Evolutionary conservation across 1,140 invertebrate genomes (phyloP).

Genomic region (Trigoniulus corallinus): DNA sequence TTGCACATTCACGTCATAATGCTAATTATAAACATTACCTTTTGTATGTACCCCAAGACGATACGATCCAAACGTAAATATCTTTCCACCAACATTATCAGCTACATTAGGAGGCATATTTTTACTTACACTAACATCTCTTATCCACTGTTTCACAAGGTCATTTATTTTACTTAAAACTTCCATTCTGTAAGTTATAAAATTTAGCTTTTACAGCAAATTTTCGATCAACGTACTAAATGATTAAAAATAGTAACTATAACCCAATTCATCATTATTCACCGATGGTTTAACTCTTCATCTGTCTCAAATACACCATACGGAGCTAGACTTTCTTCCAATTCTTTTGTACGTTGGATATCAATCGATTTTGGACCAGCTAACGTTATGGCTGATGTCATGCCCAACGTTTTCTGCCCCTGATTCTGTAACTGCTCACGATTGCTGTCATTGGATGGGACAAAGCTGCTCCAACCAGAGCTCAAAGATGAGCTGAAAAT

Average conservation of each 20-base stretch:
- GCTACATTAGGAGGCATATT: conserved; percentile 75
- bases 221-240: too few species aligned
- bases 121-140: conserved; percentile 65
- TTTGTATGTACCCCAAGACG: conserved; percentile 71
- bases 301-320: conserved; percentile 85
- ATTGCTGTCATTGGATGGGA: neutral
- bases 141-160: conserved; percentile 82
- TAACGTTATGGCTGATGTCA: conserved; percentile 83
- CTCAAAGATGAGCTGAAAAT: too few species aligned
- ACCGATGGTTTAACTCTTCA: conserved; percentile 73
- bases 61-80: conserved; percentile 98
- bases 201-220: too few species aligned
- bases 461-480: neutral
- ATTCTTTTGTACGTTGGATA: conserved; percentile 58
- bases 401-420: conserved; percentile 35
- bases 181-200: conserved; percentile 34
- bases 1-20: neutral
- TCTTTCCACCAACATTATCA: conserved; percentile 73
- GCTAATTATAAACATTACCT: conserved; percentile 24
- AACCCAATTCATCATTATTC: conserved; percentile 4
- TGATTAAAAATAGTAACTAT: too few species aligned
- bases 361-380: conserved; percentile 74
- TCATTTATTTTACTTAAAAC: conserved; percentile 61
- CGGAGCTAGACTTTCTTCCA: conserved; percentile 64
- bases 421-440: neutral